phyloP scores from a whole-genome alignment of 1,140 invertebrate species.

The Kradibia gibbosae region DNA sequence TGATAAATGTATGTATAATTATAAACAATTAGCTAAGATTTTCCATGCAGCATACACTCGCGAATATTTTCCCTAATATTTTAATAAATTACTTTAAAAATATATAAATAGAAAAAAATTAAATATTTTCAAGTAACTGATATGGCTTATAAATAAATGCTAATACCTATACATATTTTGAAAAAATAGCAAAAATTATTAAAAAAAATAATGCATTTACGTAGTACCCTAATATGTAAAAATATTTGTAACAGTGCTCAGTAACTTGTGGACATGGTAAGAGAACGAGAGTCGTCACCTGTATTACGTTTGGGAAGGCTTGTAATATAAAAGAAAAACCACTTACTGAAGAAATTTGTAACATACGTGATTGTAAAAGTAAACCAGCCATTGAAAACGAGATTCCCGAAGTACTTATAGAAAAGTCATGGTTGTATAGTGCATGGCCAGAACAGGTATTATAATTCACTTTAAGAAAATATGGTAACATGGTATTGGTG shows the following conservation, averaged over 20 bases:
- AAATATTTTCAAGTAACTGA: too few relatives aligned
- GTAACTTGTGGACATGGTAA: slow-evolving; percentile 59
- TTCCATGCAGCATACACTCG: too few relatives aligned
- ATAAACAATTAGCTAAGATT: too few relatives aligned
- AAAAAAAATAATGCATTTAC: background rate
- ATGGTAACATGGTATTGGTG: too few relatives aligned
- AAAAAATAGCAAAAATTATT: too few relatives aligned
- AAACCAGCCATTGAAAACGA: slow-evolving; percentile 43
- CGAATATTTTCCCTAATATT: too few relatives aligned
- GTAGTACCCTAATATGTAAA: background rate
- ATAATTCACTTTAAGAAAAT: too few relatives aligned
- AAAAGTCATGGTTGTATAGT: slow-evolving; percentile 60
- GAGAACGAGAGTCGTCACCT: slow-evolving; percentile 57
- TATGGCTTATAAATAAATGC: too few relatives aligned
- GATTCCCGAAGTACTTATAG: slow-evolving; percentile 46
- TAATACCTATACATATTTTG: too few relatives aligned
- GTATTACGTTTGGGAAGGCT: slow-evolving; percentile 50
- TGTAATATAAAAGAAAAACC: slow-evolving; percentile 58
- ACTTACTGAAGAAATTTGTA: slow-evolving; percentile 56
- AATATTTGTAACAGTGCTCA: slow-evolving; percentile 58
- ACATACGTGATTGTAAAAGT: slow-evolving; percentile 53
- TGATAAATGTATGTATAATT: too few relatives aligned
- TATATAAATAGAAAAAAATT: too few relatives aligned
- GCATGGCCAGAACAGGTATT: slow-evolving; percentile 63
- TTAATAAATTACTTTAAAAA: too few relatives aligned